These are phyloP conservation scores for Thera britannica DNA, from an alignment of 2,888 invertebrate species.

Conservation along the genomic window DNA sequence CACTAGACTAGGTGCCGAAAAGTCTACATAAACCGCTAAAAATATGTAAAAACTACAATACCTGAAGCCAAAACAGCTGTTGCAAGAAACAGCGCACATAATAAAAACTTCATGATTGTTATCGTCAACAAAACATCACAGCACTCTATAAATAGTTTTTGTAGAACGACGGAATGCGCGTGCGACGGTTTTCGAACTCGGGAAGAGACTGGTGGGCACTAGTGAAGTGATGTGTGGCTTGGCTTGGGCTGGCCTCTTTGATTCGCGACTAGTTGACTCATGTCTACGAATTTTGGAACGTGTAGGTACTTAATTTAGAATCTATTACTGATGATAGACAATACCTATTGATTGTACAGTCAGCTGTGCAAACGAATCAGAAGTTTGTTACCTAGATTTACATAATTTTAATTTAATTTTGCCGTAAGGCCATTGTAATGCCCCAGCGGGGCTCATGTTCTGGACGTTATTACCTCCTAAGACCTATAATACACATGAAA, in stretches of 20 bases:
- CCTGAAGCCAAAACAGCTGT: constrained; percentile 25
- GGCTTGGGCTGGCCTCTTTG: neutral
- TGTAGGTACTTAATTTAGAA: neutral
- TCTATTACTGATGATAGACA: neutral
- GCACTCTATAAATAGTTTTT: constrained; percentile 10
- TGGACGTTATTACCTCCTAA: too few species aligned
- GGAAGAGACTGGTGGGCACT: constrained; percentile 17
- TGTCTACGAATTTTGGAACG: neutral
- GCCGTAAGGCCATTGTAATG: too few species aligned
- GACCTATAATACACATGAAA: too few species aligned
- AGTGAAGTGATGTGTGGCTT: constrained; percentile 11
- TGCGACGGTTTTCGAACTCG: constrained; percentile 25
- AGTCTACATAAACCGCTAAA: neutral
- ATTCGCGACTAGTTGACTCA: neutral
- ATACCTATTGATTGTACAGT: too few species aligned
- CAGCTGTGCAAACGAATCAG: too few species aligned
- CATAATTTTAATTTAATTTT: too few species aligned
- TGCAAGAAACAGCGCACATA: constrained; percentile 36
- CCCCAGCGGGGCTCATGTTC: too few species aligned
- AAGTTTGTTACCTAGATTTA: too few species aligned
- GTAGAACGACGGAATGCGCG: constrained; percentile 29
- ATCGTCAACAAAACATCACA: constrained; percentile 44
- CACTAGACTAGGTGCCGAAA: too few species aligned
- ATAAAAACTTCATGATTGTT: constrained; percentile 44
- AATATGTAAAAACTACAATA: neutral